A percentile compares a stretch with the other conserved stretches of the same genome.
phyloP scores from a whole-genome alignment of 2,797 vertebrate genomes.

The Aeoliscus strigatus region DNA sequence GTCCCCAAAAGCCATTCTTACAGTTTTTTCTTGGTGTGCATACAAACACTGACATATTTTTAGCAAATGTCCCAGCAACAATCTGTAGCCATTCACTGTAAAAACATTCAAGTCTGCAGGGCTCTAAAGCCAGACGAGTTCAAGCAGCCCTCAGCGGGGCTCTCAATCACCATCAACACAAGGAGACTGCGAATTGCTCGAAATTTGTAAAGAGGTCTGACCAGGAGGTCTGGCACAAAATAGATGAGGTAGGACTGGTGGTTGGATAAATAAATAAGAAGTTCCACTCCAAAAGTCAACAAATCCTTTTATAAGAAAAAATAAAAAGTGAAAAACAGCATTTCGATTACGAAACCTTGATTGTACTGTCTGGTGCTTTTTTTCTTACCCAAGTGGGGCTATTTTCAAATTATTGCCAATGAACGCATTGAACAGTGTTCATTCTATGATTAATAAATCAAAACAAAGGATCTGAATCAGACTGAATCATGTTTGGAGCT shows the following conservation, averaged over 20 bases:
- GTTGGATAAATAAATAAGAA: constrained; percentile 6
- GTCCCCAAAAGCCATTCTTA: too few relatives aligned
- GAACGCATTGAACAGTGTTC: constrained; percentile 1
- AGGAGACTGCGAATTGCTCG: constrained; percentile 26
- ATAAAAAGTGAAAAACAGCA: neutral
- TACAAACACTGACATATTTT: constrained; percentile 8
- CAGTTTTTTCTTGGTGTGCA: too few relatives aligned
- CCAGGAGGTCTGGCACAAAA: constrained; percentile 34
- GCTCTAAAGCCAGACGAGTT: neutral
- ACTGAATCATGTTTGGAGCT: too few relatives aligned
- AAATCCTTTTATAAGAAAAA: too few relatives aligned
- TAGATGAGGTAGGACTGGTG: constrained; percentile 1
- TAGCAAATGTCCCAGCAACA: constrained; percentile 8
- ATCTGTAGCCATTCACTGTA: constrained; percentile 5
- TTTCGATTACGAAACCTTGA: neutral
- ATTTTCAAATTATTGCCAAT: neutral
- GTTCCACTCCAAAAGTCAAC: neutral
- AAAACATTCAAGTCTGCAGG: constrained; percentile 7
- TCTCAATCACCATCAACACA: constrained; percentile 21
- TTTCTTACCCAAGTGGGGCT: too few relatives aligned
- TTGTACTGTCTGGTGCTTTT: too few relatives aligned
- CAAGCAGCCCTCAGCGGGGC: constrained; percentile 5
- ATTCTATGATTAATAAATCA: neutral
- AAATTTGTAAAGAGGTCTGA: too few relatives aligned
- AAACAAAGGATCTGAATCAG: too few relatives aligned